A percentile compares a stretch with the other conserved stretches of the same genome.
Evolutionary conservation across 2,113 vertebrate species (phyloP).

Genomic region (Vulpes lagopus): DNA sequence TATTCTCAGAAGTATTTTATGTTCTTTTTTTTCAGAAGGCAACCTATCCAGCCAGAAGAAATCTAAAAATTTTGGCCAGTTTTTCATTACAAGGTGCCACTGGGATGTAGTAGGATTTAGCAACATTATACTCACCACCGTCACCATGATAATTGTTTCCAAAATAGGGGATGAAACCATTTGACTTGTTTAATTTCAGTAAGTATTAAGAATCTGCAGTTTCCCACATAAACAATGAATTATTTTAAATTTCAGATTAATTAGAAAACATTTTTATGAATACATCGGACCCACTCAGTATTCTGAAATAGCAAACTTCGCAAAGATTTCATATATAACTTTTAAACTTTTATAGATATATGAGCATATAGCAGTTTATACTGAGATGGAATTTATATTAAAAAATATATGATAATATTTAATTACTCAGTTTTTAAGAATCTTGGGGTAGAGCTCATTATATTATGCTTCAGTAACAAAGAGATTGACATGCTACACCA

Average conservation of each 20-base stretch:
- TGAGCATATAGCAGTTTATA: not conserved
- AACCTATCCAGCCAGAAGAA: not conserved
- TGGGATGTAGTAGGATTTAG: not conserved
- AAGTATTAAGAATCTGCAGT: not conserved
- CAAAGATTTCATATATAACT: not conserved
- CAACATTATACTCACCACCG: not conserved
- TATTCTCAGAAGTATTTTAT: not conserved
- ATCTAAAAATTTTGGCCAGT: not conserved
- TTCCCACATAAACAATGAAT: not conserved
- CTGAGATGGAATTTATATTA: not conserved
- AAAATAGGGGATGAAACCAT: not conserved
- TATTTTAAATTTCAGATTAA: constrained; percentile 40
- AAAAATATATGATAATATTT: not conserved
- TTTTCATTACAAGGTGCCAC: not conserved
- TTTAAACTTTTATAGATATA: not conserved
- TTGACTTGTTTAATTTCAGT: not conserved
- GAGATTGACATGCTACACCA: not conserved
- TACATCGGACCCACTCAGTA: not conserved
- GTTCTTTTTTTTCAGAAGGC: not conserved
- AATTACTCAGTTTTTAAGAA: not conserved
- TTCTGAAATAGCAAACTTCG: not conserved
- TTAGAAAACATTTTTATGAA: not conserved
- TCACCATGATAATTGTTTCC: not conserved
- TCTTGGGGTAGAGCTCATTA: not conserved
- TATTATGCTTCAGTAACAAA: not conserved